Evolutionary conservation across 2,113 vertebrate genomes (phyloP), one percentile per base, ranked within the genome.

Genomic region (Epinephelus cyanopodus): DNA sequence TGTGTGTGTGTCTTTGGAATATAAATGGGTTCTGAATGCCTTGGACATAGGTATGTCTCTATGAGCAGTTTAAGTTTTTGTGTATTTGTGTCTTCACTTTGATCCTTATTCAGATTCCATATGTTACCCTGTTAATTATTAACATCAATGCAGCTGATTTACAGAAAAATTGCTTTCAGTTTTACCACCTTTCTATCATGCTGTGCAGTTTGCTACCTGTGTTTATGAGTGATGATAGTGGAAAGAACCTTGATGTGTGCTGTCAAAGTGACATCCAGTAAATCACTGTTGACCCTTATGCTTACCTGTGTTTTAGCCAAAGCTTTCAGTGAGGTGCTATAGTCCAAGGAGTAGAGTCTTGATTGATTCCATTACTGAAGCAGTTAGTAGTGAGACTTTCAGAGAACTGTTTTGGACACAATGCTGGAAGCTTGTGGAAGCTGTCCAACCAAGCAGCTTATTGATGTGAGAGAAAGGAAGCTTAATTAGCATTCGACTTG

Each of bases 241-340:
- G 50, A 53, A 29, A 56, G 61, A 80, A 77, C 61, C 75, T 75
- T 67, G 65, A 82, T 62, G 74, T 56, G 62, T 63, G 62, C 57
- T 50, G n/a, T 81, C 56, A 83, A 6, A 72, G 77, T 71, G 48
- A 66, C 77, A 65, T 81, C 70, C 73, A 74, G 68, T 89, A 69
- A 86, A 86, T 89, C 74, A 72, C 23, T 27, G 69, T 21, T 82
- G 82, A 79, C 75, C 82, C 82, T 76, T 69, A 3, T 82, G 74
- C 79, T 82, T 82, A 68, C 70, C 61, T 79, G 78, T 79, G 79
- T 78, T 84, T 79, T 21, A 72, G 60, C 50, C 72, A 52, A 23
- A 83, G 84, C 82, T 85, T 77, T 84, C 77, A 84, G 81, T 73
- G 12, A 72, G 75, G 78, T 72, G 74, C 23, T 76, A 9, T 7